phyloP scores from a whole-genome alignment of 1,140 invertebrate genomes.

The Formica selysi region DNA sequence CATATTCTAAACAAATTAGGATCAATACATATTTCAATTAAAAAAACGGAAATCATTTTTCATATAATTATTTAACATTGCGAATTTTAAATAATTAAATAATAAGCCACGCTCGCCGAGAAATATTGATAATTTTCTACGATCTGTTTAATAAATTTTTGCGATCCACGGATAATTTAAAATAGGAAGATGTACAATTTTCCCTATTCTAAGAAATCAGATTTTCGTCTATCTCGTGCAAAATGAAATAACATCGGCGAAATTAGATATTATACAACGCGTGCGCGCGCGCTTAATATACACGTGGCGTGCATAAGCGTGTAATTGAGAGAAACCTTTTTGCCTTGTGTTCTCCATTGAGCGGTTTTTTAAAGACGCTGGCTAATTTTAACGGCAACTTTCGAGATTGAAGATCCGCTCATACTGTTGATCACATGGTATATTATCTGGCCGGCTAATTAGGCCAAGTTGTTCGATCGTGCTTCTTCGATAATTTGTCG shows the following conservation, averaged over 20 bases:
- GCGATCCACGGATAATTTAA: background rate
- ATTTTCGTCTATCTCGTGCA: background rate
- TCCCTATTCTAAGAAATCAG: background rate
- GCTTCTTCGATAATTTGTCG: background rate
- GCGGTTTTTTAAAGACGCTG: conserved; percentile 67
- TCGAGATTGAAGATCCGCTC: conserved; percentile 75
- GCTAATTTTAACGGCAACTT: conserved; percentile 76
- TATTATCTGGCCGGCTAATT: background rate
- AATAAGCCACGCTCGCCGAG: background rate
- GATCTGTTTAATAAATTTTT: background rate
- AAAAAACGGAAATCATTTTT: background rate
- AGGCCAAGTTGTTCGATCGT: conserved; percentile 2
- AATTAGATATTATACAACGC: conserved; percentile 8
- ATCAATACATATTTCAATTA: background rate
- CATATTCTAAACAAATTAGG: background rate
- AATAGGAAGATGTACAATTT: background rate
- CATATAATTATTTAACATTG: background rate
- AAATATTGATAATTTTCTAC: background rate
- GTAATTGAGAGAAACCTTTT: conserved; percentile 13
- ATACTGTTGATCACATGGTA: background rate
- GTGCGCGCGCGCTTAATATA: background rate
- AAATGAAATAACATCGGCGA: conserved; percentile 33
- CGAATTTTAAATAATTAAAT: background rate
- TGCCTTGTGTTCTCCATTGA: conserved; percentile 45
- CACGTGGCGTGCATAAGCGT: conserved; percentile 11